phyloP scores from a whole-genome alignment of 2,113 vertebrate genomes.

The Daboia siamensis region DNA sequence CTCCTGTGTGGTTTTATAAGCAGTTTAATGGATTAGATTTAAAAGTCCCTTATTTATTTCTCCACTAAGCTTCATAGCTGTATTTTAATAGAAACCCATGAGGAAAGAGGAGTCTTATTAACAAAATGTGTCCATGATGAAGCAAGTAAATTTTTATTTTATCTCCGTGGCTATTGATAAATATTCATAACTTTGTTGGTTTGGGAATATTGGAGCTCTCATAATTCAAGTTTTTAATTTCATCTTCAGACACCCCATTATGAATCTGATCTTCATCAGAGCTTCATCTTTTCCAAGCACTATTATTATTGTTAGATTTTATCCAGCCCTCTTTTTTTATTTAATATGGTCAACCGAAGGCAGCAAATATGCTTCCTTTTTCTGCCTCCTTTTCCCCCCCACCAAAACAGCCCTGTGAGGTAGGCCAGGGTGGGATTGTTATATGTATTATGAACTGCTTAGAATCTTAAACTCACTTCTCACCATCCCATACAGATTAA shows the following conservation, averaged over 20 bases:
- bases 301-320: not conserved
- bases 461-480: not conserved
- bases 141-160: constrained; percentile 34
- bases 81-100: constrained; percentile 10
- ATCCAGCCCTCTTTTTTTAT: not conserved
- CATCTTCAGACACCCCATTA: not conserved
- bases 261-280: constrained; percentile 8
- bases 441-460: no score
- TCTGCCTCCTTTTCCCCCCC: not conserved
- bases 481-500: not conserved
- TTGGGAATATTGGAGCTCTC: not conserved
- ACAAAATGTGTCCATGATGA: constrained; percentile 1
- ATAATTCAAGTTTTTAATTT: constrained; percentile 16
- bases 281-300: not conserved
- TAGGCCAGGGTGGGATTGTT: not conserved
- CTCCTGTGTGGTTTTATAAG: not conserved
- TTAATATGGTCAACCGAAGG: not conserved
- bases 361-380: not conserved
- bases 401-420: not conserved
- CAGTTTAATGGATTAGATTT: not conserved
- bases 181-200: constrained; percentile 38
- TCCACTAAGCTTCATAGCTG: not conserved
- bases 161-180: constrained; percentile 24
- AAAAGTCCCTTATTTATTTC: constrained; percentile 4
- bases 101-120: not conserved